Base-by-base conservation (phyloP, 2,113 vertebrate species). In the Oxyura jamaicensis region DNA sequence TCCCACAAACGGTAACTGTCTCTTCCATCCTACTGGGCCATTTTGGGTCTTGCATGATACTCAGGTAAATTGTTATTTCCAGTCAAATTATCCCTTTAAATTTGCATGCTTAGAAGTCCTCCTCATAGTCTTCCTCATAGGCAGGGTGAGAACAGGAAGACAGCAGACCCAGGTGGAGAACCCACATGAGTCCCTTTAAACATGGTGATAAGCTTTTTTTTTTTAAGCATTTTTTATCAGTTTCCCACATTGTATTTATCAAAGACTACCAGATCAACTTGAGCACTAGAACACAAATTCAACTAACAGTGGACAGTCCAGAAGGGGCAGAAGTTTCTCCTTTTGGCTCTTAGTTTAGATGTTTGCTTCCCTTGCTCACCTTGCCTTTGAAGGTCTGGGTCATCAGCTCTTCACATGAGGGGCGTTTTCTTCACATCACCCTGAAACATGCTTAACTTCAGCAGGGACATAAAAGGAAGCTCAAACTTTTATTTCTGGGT, bases 111-210 rank as follows among this genome's bases (percentile, higher is more conserved):
- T 72, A 63, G 56, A 78, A 6, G 4, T 73, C 59, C 4, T 85
- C 17, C 46, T 71, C 0, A 0, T 7, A 26, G 26, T 7, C 62
- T 29, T 65, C 36, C 36, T 63, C 41, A 55, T 0, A 80, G 7
- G 10, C n/a, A 86, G 10, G 12, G 21, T 71, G 52, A 89, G n/a
- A 91, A 42, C 13, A 87, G 16, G 29, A 29, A 76, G 39, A 67
- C 44, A 60, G 39, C 8, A 86, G n/a, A 81, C 4, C 2, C 3
- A 65, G 12, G 20, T 2, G 1, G 9, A 59, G 65, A 81, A 66
- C 2, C 5, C 41, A 50, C 16, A 14, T 2, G 46, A 88, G 50
- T 28, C 8, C 23, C n/a, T 88, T 93, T 90, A 83, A 91, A 67
- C 39, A 85, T 4, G 28, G 39, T 8, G 42, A n/a, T 71, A 72